Percentiles rank a stretch among this genome's conserved stretches.
These are phyloP conservation scores for Lasioglossum marginatum DNA, from an alignment of 2,888 invertebrate species.

Conservation along the genomic window DNA sequence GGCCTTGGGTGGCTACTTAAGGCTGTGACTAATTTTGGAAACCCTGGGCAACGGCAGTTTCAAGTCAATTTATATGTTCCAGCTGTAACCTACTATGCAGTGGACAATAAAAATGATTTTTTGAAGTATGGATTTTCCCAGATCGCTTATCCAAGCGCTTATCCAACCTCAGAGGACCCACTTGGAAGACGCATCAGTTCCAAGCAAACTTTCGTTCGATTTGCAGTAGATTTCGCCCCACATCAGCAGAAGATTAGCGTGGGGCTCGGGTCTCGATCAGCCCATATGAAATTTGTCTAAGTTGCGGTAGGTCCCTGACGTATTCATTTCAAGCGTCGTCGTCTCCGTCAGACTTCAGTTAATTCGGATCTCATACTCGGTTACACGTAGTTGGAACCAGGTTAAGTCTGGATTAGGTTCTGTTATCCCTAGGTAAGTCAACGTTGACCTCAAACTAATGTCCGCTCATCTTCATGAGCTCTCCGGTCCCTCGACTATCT, in stretches of 20 bases:
- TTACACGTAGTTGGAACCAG: slow-evolving; percentile 10
- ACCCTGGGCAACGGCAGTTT: neutral
- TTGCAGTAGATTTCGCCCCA: neutral
- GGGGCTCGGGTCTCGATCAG: neutral
- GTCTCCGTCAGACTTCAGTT: slow-evolving; percentile 3
- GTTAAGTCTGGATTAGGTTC: slow-evolving; percentile 19
- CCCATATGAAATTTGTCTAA: slow-evolving; percentile 4
- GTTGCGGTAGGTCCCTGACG: neutral
- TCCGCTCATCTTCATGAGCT: slow-evolving; percentile 13
- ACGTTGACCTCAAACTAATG: slow-evolving; percentile 8
- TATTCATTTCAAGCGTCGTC: slow-evolving; percentile 1
- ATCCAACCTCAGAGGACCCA: neutral
- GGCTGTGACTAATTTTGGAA: neutral
- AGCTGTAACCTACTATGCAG: too few relatives aligned
- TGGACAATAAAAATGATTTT: neutral
- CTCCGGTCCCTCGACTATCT: slow-evolving; percentile 1
- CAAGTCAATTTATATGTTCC: neutral
- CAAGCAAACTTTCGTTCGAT: neutral
- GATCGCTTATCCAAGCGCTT: neutral
- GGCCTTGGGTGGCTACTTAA: neutral
- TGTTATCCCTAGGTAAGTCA: slow-evolving; percentile 23
- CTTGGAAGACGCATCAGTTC: neutral
- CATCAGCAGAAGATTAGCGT: neutral
- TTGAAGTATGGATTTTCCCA: neutral
- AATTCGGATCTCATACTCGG: slow-evolving; percentile 1